Conservation (phyloP, 2,888 invertebrate genomes). For the Criorhina ranunculi region DNA sequence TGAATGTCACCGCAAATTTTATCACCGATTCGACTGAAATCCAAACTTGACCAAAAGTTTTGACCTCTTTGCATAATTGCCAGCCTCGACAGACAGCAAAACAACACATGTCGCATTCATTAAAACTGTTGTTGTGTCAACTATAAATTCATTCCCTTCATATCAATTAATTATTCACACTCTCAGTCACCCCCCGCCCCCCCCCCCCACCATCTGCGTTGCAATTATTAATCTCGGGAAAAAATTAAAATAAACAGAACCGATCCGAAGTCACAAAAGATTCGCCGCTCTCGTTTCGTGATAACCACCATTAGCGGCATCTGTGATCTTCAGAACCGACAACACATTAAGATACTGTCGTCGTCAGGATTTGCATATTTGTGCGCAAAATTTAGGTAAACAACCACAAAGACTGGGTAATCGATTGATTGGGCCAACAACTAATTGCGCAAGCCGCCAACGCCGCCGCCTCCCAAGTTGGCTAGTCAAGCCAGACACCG, state of each 20-base stretch:
- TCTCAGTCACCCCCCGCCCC: constrained; percentile 19
- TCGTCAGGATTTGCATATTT: constrained; percentile 44
- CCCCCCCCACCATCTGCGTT: not conserved
- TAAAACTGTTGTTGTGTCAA: constrained; percentile 67
- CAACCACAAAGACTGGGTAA: constrained; percentile 48
- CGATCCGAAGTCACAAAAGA: constrained; percentile 45
- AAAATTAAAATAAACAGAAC: constrained; percentile 42
- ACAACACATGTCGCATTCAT: constrained; percentile 50
- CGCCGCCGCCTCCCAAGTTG: constrained; percentile 26
- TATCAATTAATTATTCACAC: constrained; percentile 68
- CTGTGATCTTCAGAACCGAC: constrained; percentile 51
- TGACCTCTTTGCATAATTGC: constrained; percentile 62
- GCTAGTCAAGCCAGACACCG: constrained; percentile 35
- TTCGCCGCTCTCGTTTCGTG: constrained; percentile 56
- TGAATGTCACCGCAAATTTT: constrained; percentile 27
- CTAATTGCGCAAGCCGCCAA: constrained; percentile 50
- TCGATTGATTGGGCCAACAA: constrained; percentile 54
- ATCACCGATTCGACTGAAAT: constrained; percentile 30
- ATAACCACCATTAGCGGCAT: constrained; percentile 67
- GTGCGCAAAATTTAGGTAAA: constrained; percentile 26
- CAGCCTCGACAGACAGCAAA: constrained; percentile 52
- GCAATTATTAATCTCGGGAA: constrained; percentile 53
- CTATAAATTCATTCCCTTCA: constrained; percentile 47
- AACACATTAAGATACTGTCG: constrained; percentile 58
- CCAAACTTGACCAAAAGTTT: constrained; percentile 39